These are phyloP conservation scores for Stenoptilia bipunctidactyla DNA, from an alignment of 2,888 invertebrate species.

Conservation along the genomic window DNA sequence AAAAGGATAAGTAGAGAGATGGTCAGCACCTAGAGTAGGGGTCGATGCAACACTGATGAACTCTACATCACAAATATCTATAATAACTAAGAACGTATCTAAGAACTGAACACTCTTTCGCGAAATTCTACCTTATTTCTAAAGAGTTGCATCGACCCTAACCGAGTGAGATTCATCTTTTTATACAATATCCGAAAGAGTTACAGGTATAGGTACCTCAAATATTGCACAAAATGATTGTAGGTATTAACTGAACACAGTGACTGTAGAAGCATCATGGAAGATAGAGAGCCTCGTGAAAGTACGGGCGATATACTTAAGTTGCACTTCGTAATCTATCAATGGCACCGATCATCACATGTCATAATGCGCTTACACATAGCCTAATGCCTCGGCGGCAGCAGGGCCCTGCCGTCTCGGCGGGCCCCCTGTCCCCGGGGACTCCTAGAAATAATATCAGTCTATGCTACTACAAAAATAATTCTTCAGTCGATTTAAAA, in stretches of 20 bases:
- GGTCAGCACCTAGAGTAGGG: too few relatives aligned
- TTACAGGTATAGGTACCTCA: too few relatives aligned
- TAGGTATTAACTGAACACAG: constrained; percentile 14
- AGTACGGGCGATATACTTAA: constrained; percentile 41
- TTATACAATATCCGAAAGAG: too few relatives aligned
- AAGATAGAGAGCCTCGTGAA: constrained; percentile 54
- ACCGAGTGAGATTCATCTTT: too few relatives aligned
- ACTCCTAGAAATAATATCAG: constrained; percentile 51
- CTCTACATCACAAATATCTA: too few relatives aligned
- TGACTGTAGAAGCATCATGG: constrained; percentile 46
- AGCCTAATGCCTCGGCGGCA: constrained; percentile 15
- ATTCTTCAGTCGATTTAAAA: constrained; percentile 64
- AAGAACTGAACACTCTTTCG: too few relatives aligned
- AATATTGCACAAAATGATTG: constrained; percentile 14
- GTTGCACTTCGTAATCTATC: constrained; percentile 62
- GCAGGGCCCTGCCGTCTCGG: background rate
- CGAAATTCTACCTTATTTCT: too few relatives aligned
- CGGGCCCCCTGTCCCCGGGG: background rate
- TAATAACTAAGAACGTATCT: too few relatives aligned
- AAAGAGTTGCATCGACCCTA: too few relatives aligned
- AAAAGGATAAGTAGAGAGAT: too few relatives aligned
- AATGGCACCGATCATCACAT: constrained; percentile 71
- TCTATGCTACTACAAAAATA: constrained; percentile 71
- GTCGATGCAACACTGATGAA: too few relatives aligned
- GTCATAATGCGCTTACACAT: constrained; percentile 60